Base-by-base conservation (phyloP, 2,888 invertebrate genomes). In the Carabus problematicus region DNA sequence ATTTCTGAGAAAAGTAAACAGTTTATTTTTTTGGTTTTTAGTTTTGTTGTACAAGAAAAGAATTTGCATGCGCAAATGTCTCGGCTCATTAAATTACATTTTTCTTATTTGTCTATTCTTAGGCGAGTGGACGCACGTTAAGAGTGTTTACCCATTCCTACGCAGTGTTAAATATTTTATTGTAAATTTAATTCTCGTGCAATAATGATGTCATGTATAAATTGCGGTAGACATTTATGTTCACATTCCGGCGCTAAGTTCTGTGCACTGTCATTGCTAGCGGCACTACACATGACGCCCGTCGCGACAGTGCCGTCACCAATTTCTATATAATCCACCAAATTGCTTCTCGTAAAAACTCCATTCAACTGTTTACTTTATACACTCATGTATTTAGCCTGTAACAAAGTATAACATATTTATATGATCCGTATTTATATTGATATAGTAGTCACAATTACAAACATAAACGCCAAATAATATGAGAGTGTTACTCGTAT, bases 141-240 rank as follows among this genome's bases (percentile, higher is more conserved):
- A 39, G 49, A 66, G 66, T 66, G 59, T 66, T 59, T 66, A 49
- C 66, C 49, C 66, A 59, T 59, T 45, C 59, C 66, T 66, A 66
- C 58, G 66, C 58, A 66, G 58, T 66, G 66, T 66, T 66, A 66
- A 66, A 58, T 66, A 66, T 66, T 66, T 66, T 66, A 66, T 66
- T 66, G 66, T 66, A 56, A 66, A 66, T 59, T 66, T 66, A 66
- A 66, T 66, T 66, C 66, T 49, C 66, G 12, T 40, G 59, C 66
- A 59, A 66, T 66, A 66, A 66, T 66, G 66, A 66, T 66, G 66
- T 66, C 66, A 66, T 66, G 59, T 66, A 66, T 66, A 66, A 66
- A 66, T 58, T 66, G 66, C 40, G 41, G 12, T 43, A n/a, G 66
- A 66, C 66, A 41, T 66, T 66, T 66, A 66, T 59, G 66, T 12